These are phyloP conservation scores for Cygnus atratus DNA, from an alignment of 2,113 vertebrate species.

Conservation along the genomic window DNA sequence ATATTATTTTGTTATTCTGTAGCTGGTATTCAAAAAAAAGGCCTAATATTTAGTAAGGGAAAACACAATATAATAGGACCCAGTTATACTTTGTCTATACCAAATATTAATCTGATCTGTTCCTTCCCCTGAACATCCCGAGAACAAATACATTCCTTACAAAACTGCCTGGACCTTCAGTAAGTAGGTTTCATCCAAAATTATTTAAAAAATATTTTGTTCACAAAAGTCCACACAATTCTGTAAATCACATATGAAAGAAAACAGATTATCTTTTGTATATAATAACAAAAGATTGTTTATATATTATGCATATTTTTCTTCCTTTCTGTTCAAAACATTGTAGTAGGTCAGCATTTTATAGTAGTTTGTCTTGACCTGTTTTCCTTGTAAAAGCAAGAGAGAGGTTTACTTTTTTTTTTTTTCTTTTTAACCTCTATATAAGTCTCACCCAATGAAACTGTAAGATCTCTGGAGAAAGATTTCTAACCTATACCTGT, in stretches of 20 bases:
- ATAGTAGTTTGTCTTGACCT: background rate
- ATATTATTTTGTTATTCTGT: background rate
- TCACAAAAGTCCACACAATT: background rate
- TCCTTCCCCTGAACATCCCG: background rate
- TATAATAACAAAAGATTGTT: background rate
- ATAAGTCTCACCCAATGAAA: background rate
- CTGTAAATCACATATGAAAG: background rate
- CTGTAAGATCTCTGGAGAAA: background rate
- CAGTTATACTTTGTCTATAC: background rate
- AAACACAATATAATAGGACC: background rate
- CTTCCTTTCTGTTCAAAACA: background rate
- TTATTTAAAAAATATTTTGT: background rate
- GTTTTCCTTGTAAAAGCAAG: background rate
- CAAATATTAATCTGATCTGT: background rate
- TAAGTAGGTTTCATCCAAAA: background rate
- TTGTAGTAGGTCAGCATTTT: background rate
- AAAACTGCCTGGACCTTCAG: background rate
- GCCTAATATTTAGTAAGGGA: rapidly evolving
- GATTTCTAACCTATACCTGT: background rate
- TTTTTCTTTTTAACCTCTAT: background rate
- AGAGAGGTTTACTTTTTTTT: background rate
- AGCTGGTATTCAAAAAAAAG: background rate
- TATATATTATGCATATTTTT: background rate
- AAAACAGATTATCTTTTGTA: background rate
- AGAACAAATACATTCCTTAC: background rate